Evolutionary conservation across 2,113 vertebrate genomes (phyloP).

Genomic region (Mirza zaza): DNA sequence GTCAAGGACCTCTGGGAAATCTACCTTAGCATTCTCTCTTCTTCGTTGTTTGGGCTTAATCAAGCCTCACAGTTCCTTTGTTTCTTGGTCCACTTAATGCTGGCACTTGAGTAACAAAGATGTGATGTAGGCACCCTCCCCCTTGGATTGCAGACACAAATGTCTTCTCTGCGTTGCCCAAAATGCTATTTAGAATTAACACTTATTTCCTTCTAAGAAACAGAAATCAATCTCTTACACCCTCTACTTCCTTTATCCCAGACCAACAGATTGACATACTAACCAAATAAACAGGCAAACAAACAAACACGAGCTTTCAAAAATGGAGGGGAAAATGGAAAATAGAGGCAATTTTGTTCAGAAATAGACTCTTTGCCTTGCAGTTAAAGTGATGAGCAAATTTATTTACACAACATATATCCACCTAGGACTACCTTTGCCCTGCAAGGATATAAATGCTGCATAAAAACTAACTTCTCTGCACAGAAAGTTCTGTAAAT

Average conservation of each 20-base stretch:
- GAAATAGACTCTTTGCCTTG: background rate
- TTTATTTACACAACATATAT: constrained; percentile 34
- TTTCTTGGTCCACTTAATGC: background rate
- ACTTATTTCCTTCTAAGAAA: constrained; percentile 20
- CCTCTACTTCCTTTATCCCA: background rate
- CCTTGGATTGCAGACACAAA: background rate
- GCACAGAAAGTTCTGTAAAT: constrained; percentile 7
- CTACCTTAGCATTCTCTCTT: background rate
- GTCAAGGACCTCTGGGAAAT: background rate
- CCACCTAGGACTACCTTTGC: background rate
- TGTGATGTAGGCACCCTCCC: background rate
- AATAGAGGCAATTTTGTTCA: background rate
- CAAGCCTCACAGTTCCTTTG: background rate
- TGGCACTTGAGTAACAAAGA: background rate
- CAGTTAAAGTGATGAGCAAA: constrained; percentile 32
- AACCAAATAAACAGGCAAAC: background rate
- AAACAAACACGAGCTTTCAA: background rate
- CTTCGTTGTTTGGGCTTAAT: background rate
- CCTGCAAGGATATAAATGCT: constrained; percentile 26
- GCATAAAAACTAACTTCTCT: constrained; percentile 22
- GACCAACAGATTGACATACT: background rate
- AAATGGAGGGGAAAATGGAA: background rate
- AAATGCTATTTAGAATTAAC: background rate
- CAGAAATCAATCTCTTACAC: constrained; percentile 4
- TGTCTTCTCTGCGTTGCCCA: background rate